Percentiles rank a stretch among this genome's conserved stretches.
These are phyloP conservation scores for Vimba vimba DNA, from an alignment of 2,113 vertebrate genomes.

Conservation along the genomic window DNA sequence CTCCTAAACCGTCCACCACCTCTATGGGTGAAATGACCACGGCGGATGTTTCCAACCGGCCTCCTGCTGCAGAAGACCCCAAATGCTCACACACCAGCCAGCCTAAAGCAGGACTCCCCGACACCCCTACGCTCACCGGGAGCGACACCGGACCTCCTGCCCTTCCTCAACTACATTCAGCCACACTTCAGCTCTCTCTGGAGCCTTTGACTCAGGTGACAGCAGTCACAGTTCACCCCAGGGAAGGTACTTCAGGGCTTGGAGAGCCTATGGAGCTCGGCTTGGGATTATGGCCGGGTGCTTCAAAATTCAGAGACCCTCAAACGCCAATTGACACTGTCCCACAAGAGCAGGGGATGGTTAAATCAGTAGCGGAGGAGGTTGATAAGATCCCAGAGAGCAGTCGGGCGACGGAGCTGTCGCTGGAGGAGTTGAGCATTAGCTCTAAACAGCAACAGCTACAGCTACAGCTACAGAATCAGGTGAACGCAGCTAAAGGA, in stretches of 20 bases:
- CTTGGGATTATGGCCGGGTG: slow-evolving; percentile 69
- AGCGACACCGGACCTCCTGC: slow-evolving; percentile 75
- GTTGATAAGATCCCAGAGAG: slow-evolving; percentile 78
- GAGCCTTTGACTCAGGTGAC: slow-evolving; percentile 67
- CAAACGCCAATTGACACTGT: slow-evolving; percentile 55
- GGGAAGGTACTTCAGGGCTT: slow-evolving; percentile 67
- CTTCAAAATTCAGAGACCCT: slow-evolving; percentile 63
- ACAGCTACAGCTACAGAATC: slow-evolving; percentile 49
- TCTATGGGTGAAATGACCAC: slow-evolving; percentile 91
- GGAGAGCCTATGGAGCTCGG: slow-evolving; percentile 90
- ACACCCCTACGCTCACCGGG: slow-evolving; percentile 59
- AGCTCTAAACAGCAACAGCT: slow-evolving; percentile 79
- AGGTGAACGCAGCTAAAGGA: slow-evolving; percentile 50
- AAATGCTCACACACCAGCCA: slow-evolving; percentile 85
- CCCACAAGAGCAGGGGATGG: slow-evolving; percentile 61
- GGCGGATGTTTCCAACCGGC: slow-evolving; percentile 84
- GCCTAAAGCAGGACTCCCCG: slow-evolving; percentile 74
- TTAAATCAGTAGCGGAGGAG: slow-evolving; percentile 48
- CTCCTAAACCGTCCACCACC: slow-evolving; percentile 66
- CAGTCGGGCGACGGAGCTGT: slow-evolving; percentile 85
- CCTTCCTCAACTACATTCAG: slow-evolving; percentile 64
- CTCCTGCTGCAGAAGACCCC: slow-evolving; percentile 81
- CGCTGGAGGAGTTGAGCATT: slow-evolving; percentile 95
- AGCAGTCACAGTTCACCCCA: slow-evolving; percentile 64
- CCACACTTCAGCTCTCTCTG: slow-evolving; percentile 42